A percentile compares a stretch with the other conserved stretches of the same genome.
These are phyloP conservation scores for Bubo blakistoni DNA, from an alignment of 2,113 vertebrate species.

Conservation along the genomic window DNA sequence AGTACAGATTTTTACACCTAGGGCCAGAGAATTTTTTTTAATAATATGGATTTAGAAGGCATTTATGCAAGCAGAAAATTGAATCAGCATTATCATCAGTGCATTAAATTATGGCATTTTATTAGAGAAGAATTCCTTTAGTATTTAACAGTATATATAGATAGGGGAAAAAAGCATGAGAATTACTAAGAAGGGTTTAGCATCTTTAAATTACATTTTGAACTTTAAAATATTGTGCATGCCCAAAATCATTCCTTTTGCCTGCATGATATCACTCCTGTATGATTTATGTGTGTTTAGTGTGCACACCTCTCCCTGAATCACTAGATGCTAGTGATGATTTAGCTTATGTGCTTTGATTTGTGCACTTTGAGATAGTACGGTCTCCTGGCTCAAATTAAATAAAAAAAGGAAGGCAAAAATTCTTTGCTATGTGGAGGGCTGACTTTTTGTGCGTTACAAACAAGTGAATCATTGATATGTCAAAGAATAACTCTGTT, in stretches of 20 bases:
- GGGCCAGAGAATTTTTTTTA: constrained; percentile 27
- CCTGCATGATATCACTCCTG: background rate
- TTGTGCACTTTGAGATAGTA: background rate
- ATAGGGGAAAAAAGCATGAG: background rate
- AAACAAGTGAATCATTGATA: background rate
- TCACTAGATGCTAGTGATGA: background rate
- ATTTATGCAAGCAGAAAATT: constrained; percentile 72
- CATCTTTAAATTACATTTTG: constrained; percentile 15
- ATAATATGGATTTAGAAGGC: constrained; percentile 59
- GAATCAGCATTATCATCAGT: constrained; percentile 56
- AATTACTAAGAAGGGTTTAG: background rate
- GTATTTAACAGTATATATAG: background rate
- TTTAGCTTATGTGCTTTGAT: constrained; percentile 5
- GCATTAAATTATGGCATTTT: constrained; percentile 62
- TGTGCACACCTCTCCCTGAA: background rate
- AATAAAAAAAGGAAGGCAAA: background rate
- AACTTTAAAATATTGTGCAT: background rate
- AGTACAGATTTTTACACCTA: constrained; percentile 46
- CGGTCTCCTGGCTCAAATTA: background rate
- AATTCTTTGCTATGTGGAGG: background rate
- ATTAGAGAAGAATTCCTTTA: constrained; percentile 38
- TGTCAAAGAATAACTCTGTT: background rate
- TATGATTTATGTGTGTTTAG: background rate
- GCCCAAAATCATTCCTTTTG: background rate
- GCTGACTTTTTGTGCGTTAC: background rate